These are phyloP conservation scores for Drosophila trapezifrons DNA, from an alignment of 1,140 invertebrate species.

Conservation along the genomic window DNA sequence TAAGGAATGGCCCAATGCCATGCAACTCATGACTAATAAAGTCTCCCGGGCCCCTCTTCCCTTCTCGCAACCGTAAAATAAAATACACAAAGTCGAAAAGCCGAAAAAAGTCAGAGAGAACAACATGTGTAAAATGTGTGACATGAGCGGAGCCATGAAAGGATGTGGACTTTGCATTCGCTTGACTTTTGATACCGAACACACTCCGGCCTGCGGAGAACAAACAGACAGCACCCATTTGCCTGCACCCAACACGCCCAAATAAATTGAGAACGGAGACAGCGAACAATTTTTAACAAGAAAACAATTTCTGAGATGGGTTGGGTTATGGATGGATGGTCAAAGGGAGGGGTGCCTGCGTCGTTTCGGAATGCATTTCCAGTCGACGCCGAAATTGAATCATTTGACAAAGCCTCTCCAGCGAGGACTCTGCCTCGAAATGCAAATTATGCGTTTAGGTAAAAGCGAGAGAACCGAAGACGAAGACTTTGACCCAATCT, in stretches of 20 bases:
- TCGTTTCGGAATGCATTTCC: slow-evolving; percentile 59
- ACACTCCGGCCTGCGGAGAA: slow-evolving; percentile 3
- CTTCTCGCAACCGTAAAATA: slow-evolving; percentile 57
- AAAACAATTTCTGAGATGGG: slow-evolving; percentile 46
- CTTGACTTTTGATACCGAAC: slow-evolving; percentile 48
- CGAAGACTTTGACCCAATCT: slow-evolving; percentile 46
- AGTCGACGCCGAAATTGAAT: slow-evolving; percentile 75
- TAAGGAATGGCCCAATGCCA: slow-evolving; percentile 62
- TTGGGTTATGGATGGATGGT: slow-evolving; percentile 9
- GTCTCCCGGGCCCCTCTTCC: slow-evolving; percentile 40
- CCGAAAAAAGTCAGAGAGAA: slow-evolving; percentile 28
- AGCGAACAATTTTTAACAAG: slow-evolving; percentile 43
- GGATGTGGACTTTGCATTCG: slow-evolving; percentile 51
- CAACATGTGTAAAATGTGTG: slow-evolving; percentile 71
- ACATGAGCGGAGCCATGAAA: slow-evolving; percentile 41
- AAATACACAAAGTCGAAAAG: slow-evolving; percentile 14
- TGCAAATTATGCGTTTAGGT: slow-evolving; percentile 78
- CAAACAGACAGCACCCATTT: slow-evolving; percentile 10
- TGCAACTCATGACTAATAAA: slow-evolving; percentile 72
- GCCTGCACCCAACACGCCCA: slow-evolving; percentile 50
- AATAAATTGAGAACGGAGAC: slow-evolving; percentile 37
- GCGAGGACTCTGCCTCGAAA: slow-evolving; percentile 46
- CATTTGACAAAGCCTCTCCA: slow-evolving; percentile 70
- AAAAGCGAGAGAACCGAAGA: slow-evolving; percentile 4
- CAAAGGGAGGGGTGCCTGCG: not conserved